Conservation (phyloP, 2,888 invertebrate species). For the Xanthorhoe designata region DNA sequence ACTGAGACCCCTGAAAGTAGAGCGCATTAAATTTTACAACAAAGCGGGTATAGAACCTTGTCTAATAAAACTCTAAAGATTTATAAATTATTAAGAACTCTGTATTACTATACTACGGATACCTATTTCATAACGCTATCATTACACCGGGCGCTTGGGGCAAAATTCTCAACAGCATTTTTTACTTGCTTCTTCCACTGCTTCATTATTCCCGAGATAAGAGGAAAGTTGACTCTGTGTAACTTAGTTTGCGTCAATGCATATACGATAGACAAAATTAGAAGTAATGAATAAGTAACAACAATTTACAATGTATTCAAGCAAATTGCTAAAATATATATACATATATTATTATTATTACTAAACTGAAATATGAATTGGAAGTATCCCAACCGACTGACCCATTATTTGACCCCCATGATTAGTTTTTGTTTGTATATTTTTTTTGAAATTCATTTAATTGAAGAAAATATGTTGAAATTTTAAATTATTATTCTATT, state of each 20-base stretch:
- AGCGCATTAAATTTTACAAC: constrained; percentile 9
- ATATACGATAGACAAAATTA: not conserved
- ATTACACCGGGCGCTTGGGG: not conserved
- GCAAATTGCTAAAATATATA: no score
- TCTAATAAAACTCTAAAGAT: not conserved
- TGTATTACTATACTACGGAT: not conserved
- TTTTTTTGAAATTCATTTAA: no score
- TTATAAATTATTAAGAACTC: not conserved
- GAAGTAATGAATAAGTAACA: no score
- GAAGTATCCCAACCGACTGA: no score
- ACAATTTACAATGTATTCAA: no score
- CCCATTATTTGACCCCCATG: no score
- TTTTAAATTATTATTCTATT: no score
- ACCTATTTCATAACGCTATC: not conserved
- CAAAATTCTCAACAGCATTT: not conserved
- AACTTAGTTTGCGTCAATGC: not conserved
- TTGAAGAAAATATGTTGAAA: no score
- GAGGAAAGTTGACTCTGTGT: not conserved
- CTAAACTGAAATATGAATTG: no score
- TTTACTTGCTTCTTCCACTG: not conserved
- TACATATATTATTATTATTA: no score
- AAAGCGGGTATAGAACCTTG: not conserved
- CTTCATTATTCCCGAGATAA: not conserved
- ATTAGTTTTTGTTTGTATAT: no score
- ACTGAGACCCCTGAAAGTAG: constrained; percentile 15